Conservation (phyloP, 2,797 vertebrate species). For the Atherinosoma microstoma region DNA sequence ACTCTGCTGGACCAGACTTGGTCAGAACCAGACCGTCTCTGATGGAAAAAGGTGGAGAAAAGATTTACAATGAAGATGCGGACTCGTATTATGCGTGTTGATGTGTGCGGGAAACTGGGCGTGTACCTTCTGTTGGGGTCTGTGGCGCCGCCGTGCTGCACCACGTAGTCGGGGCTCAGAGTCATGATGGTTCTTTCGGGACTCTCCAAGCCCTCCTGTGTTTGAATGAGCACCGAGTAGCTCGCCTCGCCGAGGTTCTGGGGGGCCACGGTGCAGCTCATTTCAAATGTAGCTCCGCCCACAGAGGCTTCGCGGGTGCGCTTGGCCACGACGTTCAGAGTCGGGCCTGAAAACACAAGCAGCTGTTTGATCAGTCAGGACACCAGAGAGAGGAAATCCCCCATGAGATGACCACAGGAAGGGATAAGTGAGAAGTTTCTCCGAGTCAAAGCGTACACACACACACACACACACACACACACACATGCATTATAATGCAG, state of each 20-base stretch:
- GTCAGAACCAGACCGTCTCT: slow-evolving; percentile 88
- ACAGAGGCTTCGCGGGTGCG: slow-evolving; percentile 86
- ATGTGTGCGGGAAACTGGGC: background rate
- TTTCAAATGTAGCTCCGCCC: slow-evolving; percentile 93
- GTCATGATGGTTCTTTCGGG: slow-evolving; percentile 86
- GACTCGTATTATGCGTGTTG: background rate
- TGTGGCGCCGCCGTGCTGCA: slow-evolving; percentile 86
- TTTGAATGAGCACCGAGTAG: slow-evolving; percentile 89
- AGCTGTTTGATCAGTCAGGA: background rate
- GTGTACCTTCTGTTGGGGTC: slow-evolving; percentile 83
- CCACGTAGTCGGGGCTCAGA: slow-evolving; percentile 88
- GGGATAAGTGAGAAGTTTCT: slow-evolving; percentile 24
- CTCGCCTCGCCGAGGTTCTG: slow-evolving; percentile 87
- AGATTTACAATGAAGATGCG: background rate
- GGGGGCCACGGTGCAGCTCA: slow-evolving; percentile 88
- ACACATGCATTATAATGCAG: background rate
- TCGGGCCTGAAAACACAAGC: slow-evolving; percentile 80
- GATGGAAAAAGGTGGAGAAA: background rate
- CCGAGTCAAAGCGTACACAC: slow-evolving; percentile 24
- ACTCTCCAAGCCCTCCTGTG: slow-evolving; percentile 79
- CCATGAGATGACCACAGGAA: slow-evolving; percentile 25
- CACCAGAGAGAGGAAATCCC: slow-evolving; percentile 19
- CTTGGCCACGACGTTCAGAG: slow-evolving; percentile 85
- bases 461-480: too few species aligned
- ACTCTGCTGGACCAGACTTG: slow-evolving; percentile 89